Evolutionary conservation across 1,140 invertebrate species (phyloP).

Genomic region (Panulirus ornatus): DNA sequence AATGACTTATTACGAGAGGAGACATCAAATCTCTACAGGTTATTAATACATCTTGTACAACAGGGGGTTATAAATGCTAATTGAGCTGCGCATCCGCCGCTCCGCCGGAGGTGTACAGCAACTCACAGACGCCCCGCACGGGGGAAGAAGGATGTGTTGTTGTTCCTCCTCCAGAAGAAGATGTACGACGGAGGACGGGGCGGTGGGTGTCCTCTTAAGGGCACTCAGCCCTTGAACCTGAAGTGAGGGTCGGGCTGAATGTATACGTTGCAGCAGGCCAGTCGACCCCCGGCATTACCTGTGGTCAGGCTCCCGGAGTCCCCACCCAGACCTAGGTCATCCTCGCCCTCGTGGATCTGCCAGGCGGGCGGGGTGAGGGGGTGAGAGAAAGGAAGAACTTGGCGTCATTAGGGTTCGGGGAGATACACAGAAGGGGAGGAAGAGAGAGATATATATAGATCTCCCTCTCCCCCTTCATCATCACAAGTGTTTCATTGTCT

Average conservation of each 20-base stretch:
- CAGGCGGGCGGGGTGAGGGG: too few relatives aligned
- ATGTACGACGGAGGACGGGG: not conserved
- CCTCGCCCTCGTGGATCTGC: slow-evolving; percentile 79
- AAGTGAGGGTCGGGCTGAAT: not conserved
- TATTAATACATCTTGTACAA: not conserved
- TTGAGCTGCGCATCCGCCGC: too few relatives aligned
- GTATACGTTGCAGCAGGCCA: slow-evolving; percentile 80
- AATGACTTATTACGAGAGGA: too few relatives aligned
- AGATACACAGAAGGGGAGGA: too few relatives aligned
- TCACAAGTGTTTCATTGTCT: too few relatives aligned
- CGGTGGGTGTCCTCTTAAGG: not conserved
- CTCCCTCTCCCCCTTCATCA: too few relatives aligned
- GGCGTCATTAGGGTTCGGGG: too few relatives aligned
- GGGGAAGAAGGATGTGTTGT: not conserved
- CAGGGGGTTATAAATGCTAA: not conserved
- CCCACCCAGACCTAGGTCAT: slow-evolving; percentile 81
- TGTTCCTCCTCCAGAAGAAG: not conserved
- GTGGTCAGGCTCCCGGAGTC: slow-evolving; percentile 79
- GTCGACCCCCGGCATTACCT: slow-evolving; percentile 80
- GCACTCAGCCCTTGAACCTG: slow-evolving; percentile 53
- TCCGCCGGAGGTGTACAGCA: too few relatives aligned
- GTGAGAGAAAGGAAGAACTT: too few relatives aligned
- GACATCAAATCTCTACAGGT: not conserved
- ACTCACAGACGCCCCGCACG: too few relatives aligned
- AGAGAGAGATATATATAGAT: too few relatives aligned